Evolutionary conservation across 2,113 vertebrate genomes (phyloP).

Genomic region (Rattus rattus): DNA sequence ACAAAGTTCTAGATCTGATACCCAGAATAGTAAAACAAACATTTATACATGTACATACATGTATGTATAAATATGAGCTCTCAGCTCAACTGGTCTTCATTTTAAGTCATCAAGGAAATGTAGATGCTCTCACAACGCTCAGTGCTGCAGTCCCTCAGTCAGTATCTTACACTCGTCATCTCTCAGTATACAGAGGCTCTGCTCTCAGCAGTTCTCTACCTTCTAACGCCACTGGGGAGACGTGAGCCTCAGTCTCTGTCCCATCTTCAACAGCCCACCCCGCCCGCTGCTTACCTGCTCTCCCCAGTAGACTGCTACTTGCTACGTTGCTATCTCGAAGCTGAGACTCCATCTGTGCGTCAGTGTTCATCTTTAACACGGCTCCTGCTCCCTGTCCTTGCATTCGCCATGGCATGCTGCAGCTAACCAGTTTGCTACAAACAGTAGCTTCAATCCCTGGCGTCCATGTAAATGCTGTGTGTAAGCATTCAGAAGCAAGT

Average conservation of each 20-base stretch:
- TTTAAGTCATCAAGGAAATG: slow-evolving; percentile 21
- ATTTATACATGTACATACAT: too few species aligned
- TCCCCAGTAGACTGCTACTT: not conserved
- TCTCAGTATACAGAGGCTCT: not conserved
- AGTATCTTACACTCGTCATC: not conserved
- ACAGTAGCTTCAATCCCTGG: too few species aligned
- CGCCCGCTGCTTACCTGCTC: not conserved
- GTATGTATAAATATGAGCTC: not conserved
- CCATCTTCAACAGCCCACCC: not conserved
- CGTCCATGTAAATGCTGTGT: not conserved
- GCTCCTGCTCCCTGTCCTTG: not conserved
- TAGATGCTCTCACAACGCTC: not conserved
- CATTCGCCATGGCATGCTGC: not conserved
- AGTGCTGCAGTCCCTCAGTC: not conserved
- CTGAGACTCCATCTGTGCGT: not conserved
- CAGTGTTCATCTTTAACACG: not conserved
- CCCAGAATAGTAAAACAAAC: not conserved
- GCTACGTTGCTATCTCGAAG: not conserved
- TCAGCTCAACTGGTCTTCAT: not conserved
- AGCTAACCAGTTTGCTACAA: not conserved
- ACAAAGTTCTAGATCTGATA: not conserved
- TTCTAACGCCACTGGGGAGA: not conserved
- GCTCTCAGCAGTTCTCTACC: not conserved
- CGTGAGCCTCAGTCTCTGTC: not conserved
- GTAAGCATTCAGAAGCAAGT: not conserved